Evolutionary conservation across 2,113 vertebrate genomes (phyloP).

Genomic region (Megaceryle maxima): DNA sequence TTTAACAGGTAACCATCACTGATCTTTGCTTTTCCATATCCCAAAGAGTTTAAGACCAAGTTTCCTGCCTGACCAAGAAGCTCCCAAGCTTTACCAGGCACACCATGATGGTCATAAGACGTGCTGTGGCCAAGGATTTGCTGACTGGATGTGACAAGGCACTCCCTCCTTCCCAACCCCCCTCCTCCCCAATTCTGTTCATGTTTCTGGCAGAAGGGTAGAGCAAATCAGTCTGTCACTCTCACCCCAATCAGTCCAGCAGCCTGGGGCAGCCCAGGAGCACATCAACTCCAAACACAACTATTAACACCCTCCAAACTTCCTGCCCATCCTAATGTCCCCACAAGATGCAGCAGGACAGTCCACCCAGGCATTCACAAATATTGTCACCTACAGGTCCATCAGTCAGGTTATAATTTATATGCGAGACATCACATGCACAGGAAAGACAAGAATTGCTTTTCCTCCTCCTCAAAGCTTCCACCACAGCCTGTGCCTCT

Average conservation of each 20-base stretch:
- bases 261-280: not conserved
- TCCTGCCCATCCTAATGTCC: not conserved
- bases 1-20: not conserved
- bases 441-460: not conserved
- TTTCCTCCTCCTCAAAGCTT: not conserved
- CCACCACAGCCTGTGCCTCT: not conserved
- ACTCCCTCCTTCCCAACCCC: not conserved
- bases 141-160: not conserved
- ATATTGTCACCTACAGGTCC: not conserved
- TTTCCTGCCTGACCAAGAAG: not conserved
- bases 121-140: not conserved
- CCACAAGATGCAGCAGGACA: not conserved
- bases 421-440: not conserved
- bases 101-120: rapidly evolving
- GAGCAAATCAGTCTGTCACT: not conserved
- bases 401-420: not conserved
- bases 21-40: not conserved
- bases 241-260: not conserved
- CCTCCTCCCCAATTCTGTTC: not conserved
- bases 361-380: not conserved
- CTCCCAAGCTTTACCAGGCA: not conserved
- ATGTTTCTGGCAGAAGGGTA: not conserved
- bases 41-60: not conserved
- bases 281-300: not conserved
- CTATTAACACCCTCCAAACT: not conserved